A percentile compares a stretch with the other conserved stretches of the same genome.
Evolutionary conservation across 2,113 vertebrate species (phyloP).

Genomic region (Brevimyrus niger): DNA sequence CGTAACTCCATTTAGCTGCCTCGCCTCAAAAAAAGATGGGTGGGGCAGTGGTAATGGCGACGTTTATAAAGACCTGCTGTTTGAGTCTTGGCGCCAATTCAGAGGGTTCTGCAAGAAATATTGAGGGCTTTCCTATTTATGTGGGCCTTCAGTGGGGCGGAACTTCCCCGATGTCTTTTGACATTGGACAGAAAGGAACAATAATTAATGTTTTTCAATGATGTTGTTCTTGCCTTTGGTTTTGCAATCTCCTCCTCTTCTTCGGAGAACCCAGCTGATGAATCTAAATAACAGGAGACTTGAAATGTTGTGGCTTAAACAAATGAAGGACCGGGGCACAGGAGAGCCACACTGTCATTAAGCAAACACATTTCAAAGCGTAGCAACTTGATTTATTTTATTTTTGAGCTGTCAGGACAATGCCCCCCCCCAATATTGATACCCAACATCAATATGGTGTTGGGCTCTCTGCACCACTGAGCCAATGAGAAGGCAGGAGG

Average conservation of each 20-base stretch:
- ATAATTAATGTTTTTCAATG: slow-evolving; percentile 40
- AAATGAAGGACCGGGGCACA: slow-evolving; percentile 30
- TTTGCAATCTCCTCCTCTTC: slow-evolving; percentile 16
- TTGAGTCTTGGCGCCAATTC: slow-evolving; percentile 4
- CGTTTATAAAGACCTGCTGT: slow-evolving; percentile 4
- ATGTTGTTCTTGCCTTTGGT: slow-evolving; percentile 27
- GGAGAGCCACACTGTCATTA: slow-evolving; percentile 27
- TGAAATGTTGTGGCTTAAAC: slow-evolving; percentile 21
- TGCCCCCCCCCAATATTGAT: background rate
- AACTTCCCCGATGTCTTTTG: background rate
- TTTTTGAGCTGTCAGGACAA: background rate
- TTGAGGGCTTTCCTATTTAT: background rate
- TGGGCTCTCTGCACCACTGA: background rate
- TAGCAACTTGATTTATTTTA: background rate
- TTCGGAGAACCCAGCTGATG: slow-evolving; percentile 28
- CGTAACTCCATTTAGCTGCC: background rate
- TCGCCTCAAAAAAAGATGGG: background rate
- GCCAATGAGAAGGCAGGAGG: background rate
- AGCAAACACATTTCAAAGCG: slow-evolving; percentile 26
- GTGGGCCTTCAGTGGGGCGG: background rate
- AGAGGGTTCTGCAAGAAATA: background rate
- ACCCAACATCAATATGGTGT: background rate
- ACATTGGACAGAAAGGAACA: background rate
- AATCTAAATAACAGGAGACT: slow-evolving; percentile 30
- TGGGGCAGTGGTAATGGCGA: background rate